phyloP scores from a whole-genome alignment of 2,113 vertebrate genomes.

The Aythya baeri region DNA sequence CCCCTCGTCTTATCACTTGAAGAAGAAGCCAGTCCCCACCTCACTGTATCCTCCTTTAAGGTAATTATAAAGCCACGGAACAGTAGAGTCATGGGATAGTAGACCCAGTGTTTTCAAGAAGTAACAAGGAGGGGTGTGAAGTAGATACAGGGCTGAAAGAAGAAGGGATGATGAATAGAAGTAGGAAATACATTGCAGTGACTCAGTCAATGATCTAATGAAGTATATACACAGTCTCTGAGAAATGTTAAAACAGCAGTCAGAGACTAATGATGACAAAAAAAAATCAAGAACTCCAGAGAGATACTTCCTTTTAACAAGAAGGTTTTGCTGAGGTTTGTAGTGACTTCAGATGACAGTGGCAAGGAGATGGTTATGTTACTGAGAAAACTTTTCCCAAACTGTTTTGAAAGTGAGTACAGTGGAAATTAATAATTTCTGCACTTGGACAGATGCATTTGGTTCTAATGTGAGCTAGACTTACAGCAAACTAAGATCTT shows the following conservation, averaged over 20 bases:
- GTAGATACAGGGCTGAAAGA: neutral
- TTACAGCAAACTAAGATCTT: neutral
- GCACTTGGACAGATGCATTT: neutral
- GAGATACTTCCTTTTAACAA: neutral
- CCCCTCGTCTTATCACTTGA: too few species aligned
- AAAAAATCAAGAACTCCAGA: neutral
- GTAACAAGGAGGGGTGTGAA: neutral
- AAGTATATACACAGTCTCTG: neutral
- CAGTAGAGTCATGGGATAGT: neutral
- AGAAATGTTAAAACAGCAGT: neutral
- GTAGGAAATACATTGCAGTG: neutral
- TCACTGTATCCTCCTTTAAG: too few species aligned
- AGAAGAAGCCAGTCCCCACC: too few species aligned
- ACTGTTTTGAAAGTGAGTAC: neutral
- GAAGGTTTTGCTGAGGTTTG: neutral
- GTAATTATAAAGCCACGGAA: too few species aligned
- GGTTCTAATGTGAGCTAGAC: neutral
- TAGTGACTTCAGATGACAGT: neutral
- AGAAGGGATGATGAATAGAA: neutral
- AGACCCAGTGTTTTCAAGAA: neutral
- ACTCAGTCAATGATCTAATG: neutral
- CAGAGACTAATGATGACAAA: neutral
- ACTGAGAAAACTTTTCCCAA: neutral
- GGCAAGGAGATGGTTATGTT: neutral
- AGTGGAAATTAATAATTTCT: neutral